Evolutionary conservation across 2,113 vertebrate genomes (phyloP), one percentile per base, ranked within the genome.

Genomic region (Etia nguti): DNA sequence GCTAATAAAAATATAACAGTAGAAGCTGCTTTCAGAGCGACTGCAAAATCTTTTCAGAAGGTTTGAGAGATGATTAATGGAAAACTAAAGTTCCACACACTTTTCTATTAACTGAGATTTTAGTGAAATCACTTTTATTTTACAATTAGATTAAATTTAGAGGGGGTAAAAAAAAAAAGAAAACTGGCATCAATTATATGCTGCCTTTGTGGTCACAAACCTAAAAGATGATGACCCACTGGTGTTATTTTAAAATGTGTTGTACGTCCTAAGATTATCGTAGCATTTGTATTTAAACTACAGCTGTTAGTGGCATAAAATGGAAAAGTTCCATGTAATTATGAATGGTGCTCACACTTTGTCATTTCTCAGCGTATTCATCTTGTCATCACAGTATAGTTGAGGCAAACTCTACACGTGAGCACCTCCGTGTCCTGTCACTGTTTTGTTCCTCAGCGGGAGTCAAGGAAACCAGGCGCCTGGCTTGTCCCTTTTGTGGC

Each of bases 401-500:
- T 48, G 48, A 86, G 29, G 18, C 29, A 7, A 48, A 48, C 24
- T 46, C 22, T 54, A 79, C 81, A 7, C 55, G 31, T 65, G 80
- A 75, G 62, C 75, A 24, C 55, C 81, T 57, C 82, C 86, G 52
- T 85, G 73, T 52, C 73, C 73, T 52, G 38, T 50, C 75, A 68
- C 86, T 52, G 24, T 85, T 90, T 94, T 77, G 46, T 52, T 77
- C 46, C 26, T 77, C 60, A 59, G 79, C 38, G 88, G 86, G 89
- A 89, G 84, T 83, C 41, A 36, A 73, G 84, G 50, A 83, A 77
- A 79, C 86, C 4, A 29, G 75, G 55, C 38, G 75, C 48, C 83
- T 86, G 83, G 83, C 83, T 88, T 26, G 84, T 91, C 55, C 83
- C 91, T 10, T 86, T 86, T 87, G 87, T 87, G 83, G 65, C 20